These are phyloP conservation scores for Pampusana beccarii DNA, from an alignment of 2,113 vertebrate genomes.

Conservation along the genomic window DNA sequence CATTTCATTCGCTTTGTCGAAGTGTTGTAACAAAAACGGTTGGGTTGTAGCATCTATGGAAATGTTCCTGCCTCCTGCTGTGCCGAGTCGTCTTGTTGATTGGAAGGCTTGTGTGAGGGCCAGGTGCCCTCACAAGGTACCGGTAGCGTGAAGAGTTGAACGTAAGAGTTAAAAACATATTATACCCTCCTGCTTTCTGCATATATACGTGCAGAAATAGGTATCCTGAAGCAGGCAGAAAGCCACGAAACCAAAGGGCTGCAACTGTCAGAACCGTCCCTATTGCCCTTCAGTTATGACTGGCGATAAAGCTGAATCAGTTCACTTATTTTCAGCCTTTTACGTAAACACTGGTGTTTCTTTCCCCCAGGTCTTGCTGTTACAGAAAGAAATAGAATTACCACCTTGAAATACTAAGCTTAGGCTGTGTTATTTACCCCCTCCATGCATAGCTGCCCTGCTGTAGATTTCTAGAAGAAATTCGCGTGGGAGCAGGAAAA, in stretches of 20 bases:
- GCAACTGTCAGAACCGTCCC: neutral
- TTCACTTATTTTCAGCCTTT: neutral
- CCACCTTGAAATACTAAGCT: neutral
- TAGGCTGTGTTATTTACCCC: neutral
- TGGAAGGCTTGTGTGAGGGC: neutral
- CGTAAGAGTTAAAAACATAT: neutral
- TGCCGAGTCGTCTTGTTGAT: neutral
- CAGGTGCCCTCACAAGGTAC: neutral
- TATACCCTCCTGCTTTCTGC: neutral
- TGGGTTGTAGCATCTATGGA: neutral
- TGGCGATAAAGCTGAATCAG: neutral
- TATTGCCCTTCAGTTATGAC: neutral
- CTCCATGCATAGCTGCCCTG: fast-evolving
- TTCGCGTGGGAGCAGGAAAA: neutral
- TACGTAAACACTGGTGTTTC: neutral
- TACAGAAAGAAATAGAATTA: neutral
- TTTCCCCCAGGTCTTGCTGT: neutral
- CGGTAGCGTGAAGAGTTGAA: neutral
- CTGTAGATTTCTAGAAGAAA: neutral
- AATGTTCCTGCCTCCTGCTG: neutral
- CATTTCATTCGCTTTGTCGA: neutral
- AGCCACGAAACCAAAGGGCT: neutral
- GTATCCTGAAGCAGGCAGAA: neutral
- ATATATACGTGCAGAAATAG: neutral
- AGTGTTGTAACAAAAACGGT: neutral